phyloP scores from a whole-genome alignment of 2,888 invertebrate species.

The Sesamia inferens region DNA sequence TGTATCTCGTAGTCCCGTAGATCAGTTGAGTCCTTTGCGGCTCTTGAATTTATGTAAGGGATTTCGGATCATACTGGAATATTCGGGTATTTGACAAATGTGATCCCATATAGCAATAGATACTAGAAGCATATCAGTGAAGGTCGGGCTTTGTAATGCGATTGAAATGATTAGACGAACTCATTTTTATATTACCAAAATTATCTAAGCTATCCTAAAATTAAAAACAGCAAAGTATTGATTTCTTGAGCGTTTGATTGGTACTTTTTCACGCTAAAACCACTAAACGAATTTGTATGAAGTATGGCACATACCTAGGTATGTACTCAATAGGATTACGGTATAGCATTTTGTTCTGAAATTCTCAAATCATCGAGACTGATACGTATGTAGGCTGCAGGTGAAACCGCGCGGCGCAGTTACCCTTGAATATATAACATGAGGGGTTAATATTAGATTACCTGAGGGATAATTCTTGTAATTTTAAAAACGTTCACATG shows the following conservation, averaged over 20 bases:
- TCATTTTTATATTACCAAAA: no score
- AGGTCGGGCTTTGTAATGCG: background rate
- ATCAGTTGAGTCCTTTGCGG: constrained; percentile 7
- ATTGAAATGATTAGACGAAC: background rate
- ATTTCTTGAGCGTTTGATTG: background rate
- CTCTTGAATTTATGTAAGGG: constrained; percentile 7
- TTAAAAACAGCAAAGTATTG: background rate
- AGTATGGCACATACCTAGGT: background rate
- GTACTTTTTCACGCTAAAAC: background rate
- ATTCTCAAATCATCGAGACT: background rate
- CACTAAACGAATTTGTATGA: background rate
- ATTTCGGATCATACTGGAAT: background rate
- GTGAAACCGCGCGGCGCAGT: background rate
- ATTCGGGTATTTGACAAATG: constrained; percentile 10
- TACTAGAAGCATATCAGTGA: constrained; percentile 12
- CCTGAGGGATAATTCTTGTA: no score
- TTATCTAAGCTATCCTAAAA: no score
- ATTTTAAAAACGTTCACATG: no score
- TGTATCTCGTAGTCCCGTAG: background rate
- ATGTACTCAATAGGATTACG: no score
- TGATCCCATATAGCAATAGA: constrained; percentile 6
- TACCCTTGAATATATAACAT: background rate
- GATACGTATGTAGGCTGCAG: no score
- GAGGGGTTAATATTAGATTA: no score
- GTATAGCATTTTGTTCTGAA: background rate